Percentiles rank a stretch among this genome's conserved stretches.
These are phyloP conservation scores for Dolichopus griseipennis DNA, from an alignment of 2,888 invertebrate genomes.

Conservation along the genomic window DNA sequence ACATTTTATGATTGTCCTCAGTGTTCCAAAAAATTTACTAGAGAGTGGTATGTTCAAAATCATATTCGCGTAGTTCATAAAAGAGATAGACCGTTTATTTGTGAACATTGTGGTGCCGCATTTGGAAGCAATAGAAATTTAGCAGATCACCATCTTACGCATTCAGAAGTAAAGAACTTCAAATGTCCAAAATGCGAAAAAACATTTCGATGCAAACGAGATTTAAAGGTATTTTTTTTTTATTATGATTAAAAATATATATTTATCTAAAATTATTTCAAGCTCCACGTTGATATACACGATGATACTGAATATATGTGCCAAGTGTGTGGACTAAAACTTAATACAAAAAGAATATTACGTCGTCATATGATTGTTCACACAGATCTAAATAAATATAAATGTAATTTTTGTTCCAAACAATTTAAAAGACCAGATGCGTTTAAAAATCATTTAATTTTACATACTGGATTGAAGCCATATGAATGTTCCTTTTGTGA, in stretches of 20 bases:
- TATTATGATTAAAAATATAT: too few species aligned
- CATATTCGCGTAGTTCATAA: slow-evolving; percentile 15
- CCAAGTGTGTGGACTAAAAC: slow-evolving; percentile 31
- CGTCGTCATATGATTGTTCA: slow-evolving; percentile 34
- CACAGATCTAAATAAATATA: slow-evolving; percentile 26
- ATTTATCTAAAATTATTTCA: neutral
- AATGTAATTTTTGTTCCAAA: slow-evolving; percentile 25
- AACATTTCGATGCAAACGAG: slow-evolving; percentile 36
- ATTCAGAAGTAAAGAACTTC: slow-evolving; percentile 44
- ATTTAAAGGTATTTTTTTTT: slow-evolving; percentile 27
- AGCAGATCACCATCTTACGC: slow-evolving; percentile 41
- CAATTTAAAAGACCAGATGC: slow-evolving; percentile 26
- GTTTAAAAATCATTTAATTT: slow-evolving; percentile 25
- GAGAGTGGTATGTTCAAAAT: neutral
- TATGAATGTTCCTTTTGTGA: slow-evolving; percentile 27
- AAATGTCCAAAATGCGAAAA: slow-evolving; percentile 41
- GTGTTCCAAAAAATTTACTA: slow-evolving; percentile 18
- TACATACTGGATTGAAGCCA: slow-evolving; percentile 25
- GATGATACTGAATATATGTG: slow-evolving; percentile 36
- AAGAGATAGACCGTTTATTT: slow-evolving; percentile 42
- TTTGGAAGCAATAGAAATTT: slow-evolving; percentile 2
- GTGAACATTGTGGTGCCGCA: slow-evolving; percentile 43
- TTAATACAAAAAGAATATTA: slow-evolving; percentile 36
- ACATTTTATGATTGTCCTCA: slow-evolving; percentile 21
- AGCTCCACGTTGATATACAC: slow-evolving; percentile 36